Evolutionary conservation across 64 coral and sea anemone species (phyloP).

Genomic region (Astreopora myriophthalma): DNA sequence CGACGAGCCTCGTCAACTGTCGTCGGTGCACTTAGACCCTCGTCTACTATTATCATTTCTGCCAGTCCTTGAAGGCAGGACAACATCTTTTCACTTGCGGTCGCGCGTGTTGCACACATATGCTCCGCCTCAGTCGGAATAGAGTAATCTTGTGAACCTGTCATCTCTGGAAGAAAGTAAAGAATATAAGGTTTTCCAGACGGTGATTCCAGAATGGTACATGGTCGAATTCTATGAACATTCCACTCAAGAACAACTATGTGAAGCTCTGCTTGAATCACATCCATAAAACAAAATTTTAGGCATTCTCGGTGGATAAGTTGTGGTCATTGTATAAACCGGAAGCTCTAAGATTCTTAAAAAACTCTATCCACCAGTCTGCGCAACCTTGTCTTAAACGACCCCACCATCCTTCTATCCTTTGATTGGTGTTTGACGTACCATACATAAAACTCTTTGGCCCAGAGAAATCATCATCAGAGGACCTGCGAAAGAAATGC

Average conservation of each 20-base stretch:
- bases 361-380: slow-evolving; percentile 67
- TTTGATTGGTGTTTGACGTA: slow-evolving; percentile 55
- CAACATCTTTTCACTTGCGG: slow-evolving; percentile 11
- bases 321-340: slow-evolving; percentile 38
- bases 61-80: not conserved
- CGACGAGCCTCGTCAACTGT: slow-evolving; percentile 1
- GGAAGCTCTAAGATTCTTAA: slow-evolving; percentile 40
- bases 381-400: slow-evolving; percentile 27
- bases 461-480: slow-evolving; percentile 34
- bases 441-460: slow-evolving; percentile 69
- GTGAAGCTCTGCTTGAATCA: slow-evolving; percentile 44
- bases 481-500: slow-evolving; percentile 51
- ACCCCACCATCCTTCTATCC: slow-evolving; percentile 54
- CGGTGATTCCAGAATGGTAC: not conserved
- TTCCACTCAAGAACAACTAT: slow-evolving; percentile 50
- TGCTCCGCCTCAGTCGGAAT: not conserved
- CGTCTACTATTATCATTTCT: not conserved
- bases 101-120: not conserved
- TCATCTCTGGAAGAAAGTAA: slow-evolving; percentile 20
- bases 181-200: slow-evolving; percentile 24
- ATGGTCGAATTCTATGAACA: slow-evolving; percentile 29
- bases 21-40: not conserved
- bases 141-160: not conserved
- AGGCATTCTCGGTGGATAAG: slow-evolving; percentile 22
- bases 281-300: slow-evolving; percentile 54